phyloP scores from a whole-genome alignment of 92 coral and sea anemone species.

The Paragorgia papillata region DNA sequence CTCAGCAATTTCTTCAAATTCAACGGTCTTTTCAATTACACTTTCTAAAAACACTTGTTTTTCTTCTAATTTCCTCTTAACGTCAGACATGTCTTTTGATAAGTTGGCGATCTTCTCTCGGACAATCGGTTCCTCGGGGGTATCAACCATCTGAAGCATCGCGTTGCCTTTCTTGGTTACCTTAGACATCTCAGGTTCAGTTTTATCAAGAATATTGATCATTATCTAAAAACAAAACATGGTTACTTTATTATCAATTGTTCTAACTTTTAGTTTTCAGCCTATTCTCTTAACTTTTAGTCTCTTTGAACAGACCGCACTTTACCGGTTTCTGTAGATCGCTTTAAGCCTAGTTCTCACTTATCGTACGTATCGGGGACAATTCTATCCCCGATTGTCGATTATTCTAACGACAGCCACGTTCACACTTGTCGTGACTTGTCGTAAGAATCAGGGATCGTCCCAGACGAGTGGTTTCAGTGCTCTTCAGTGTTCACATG shows the following conservation, averaged over 20 bases:
- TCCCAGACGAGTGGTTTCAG: too few relatives aligned
- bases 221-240: slow-evolving; percentile 57
- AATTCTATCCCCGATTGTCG: too few relatives aligned
- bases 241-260: background rate
- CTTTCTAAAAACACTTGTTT: slow-evolving; percentile 74
- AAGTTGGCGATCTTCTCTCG: slow-evolving; percentile 20
- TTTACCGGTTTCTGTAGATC: too few relatives aligned
- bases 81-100: slow-evolving; percentile 26
- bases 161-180: slow-evolving; percentile 34
- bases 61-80: slow-evolving; percentile 32
- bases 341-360: too few relatives aligned
- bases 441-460: too few relatives aligned
- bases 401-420: too few relatives aligned
- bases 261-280: too few relatives aligned
- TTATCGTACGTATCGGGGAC: too few relatives aligned
- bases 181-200: slow-evolving; percentile 53
- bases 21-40: slow-evolving; percentile 70
- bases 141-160: slow-evolving; percentile 29
- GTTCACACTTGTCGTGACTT: too few relatives aligned
- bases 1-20: slow-evolving; percentile 36
- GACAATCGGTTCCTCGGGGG: slow-evolving; percentile 23
- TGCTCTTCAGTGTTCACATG: too few relatives aligned
- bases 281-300: too few relatives aligned
- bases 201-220: slow-evolving; percentile 81
- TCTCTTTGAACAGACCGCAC: too few relatives aligned